Percentiles rank a stretch among this genome's conserved stretches.
These are phyloP conservation scores for Ceuthmochares aereus DNA, from an alignment of 2,113 vertebrate genomes.

Conservation along the genomic window DNA sequence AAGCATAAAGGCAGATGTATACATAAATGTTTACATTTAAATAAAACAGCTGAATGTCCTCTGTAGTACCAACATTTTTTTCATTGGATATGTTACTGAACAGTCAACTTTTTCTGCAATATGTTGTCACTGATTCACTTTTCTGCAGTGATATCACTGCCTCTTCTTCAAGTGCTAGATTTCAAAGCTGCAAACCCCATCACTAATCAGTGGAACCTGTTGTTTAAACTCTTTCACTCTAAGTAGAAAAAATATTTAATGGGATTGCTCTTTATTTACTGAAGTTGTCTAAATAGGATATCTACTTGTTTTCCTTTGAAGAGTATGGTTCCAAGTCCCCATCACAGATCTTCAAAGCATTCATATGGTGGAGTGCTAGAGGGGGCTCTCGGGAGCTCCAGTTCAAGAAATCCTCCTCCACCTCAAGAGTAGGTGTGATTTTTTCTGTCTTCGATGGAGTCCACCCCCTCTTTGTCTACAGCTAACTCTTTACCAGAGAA, in stretches of 20 bases:
- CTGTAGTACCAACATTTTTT: background rate
- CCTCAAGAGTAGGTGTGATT: constrained; percentile 17
- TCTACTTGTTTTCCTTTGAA: constrained; percentile 38
- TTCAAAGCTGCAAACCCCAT: background rate
- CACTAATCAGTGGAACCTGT: background rate
- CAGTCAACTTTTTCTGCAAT: background rate
- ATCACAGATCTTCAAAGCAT: constrained; percentile 52
- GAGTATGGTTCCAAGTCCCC: constrained; percentile 18
- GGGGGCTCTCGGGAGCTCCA: constrained; percentile 41
- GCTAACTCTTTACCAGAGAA: background rate
- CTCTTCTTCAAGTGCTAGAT: background rate
- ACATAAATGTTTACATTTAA: background rate
- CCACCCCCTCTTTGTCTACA: constrained; percentile 59
- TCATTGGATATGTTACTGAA: background rate
- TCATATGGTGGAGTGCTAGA: constrained; percentile 16
- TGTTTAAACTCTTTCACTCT: background rate
- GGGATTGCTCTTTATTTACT: background rate
- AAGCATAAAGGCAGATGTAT: background rate
- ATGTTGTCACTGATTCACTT: background rate
- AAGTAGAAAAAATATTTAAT: background rate
- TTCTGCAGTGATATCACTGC: background rate
- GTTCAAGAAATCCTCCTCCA: constrained; percentile 62
- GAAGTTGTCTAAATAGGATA: constrained; percentile 20
- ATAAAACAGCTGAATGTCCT: background rate
- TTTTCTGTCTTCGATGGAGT: constrained; percentile 36